Base-by-base conservation (phyloP, 2,113 vertebrate species). In the Corythornis vintsioides region DNA sequence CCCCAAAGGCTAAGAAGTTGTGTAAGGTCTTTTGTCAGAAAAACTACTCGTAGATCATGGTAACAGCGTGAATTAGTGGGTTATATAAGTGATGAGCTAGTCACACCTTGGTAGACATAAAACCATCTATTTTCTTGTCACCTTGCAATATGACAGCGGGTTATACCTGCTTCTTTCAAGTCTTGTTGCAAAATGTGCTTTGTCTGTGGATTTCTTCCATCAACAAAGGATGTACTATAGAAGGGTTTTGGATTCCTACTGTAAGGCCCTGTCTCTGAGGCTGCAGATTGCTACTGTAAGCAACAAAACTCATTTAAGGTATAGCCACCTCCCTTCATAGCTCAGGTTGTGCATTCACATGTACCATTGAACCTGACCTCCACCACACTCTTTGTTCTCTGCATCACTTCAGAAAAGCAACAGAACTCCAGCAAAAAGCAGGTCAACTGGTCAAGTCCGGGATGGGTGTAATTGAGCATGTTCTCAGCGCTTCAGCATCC, bases 71-170 rank as follows among this genome's bases (percentile, higher is more conserved):
- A 95, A 69, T 3, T 12, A 90, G 59, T 1, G 3, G 50, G 38
- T 94, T 94, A 80, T 33, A 35, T 50, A 95, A 96, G 45, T 73
- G 78, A 83, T 2, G 3, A 85, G 55, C 71, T 61, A 76, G 71
- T 92, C 84, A 91, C 38, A 73, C 82, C 78, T 75, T 28, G 29
- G 55, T 38, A 91, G 63, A 64, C 82, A 85, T 61, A 79, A 91
- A 90, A 82, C 43, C 82, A 93, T 91, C 75, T 93, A 74, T 92
- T 94, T 94, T 91, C 78, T 65, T 79, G 81, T 93, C 84, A 92
- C 81, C 78, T 67, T 85, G 74, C 24, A 72, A 93, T 89, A 60
- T 14, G 40, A 85, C 87, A 91, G 72, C 0, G 1, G 66, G 56
- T 89, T 72, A 57, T 59, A 93, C 42, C 63, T 83, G 74, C 78